These are phyloP conservation scores for Patella pellucida DNA, from an alignment of 2,888 invertebrate genomes.

Conservation along the genomic window DNA sequence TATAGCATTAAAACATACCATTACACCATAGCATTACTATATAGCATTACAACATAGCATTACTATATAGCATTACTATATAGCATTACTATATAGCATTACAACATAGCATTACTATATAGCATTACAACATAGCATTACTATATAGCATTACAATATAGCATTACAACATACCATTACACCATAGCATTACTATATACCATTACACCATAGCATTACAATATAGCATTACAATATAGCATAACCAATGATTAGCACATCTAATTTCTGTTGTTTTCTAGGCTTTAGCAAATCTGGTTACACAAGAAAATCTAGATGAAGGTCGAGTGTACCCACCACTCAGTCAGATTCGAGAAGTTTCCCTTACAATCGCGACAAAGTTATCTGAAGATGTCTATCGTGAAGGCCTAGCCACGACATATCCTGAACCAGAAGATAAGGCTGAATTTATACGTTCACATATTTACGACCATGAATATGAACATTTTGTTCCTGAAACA, in stretches of 20 bases:
- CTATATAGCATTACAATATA: too few species aligned
- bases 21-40: too few species aligned
- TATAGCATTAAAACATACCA: too few species aligned
- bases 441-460: conserved; percentile 71
- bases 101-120: too few species aligned
- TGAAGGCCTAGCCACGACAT: conserved; percentile 71
- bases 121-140: too few species aligned
- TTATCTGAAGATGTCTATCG: conserved; percentile 87
- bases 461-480: conserved; percentile 70
- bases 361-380: conserved; percentile 86
- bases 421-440: conserved; percentile 75
- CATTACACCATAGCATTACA: too few species aligned
- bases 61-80: too few species aligned
- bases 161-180: too few species aligned
- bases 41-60: too few species aligned
- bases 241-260: not conserved
- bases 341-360: conserved; percentile 85
- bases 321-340: conserved; percentile 95
- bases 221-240: not conserved
- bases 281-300: conserved; percentile 86
- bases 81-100: too few species aligned
- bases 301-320: conserved; percentile 82
- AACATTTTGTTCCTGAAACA: conserved; percentile 71
- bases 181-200: too few species aligned
- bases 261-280: conserved; percentile 69